These are phyloP conservation scores for Propithecus coquereli DNA, from an alignment of 2,113 vertebrate species.

Conservation along the genomic window DNA sequence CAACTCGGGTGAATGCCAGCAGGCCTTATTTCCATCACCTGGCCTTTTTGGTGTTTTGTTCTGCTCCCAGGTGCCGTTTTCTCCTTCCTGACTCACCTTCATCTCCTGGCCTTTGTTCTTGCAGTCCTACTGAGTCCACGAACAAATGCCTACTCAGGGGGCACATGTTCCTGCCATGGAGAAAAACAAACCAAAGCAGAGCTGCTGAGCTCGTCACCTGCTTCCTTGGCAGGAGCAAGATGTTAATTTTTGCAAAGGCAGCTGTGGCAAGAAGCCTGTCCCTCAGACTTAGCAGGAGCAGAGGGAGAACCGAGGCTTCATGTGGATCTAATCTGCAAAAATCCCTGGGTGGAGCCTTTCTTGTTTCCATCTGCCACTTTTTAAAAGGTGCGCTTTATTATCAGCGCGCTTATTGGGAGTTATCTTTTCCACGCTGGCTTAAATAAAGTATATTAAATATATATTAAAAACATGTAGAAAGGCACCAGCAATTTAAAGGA, in stretches of 20 bases:
- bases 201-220: constrained; percentile 37
- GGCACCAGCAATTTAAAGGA: background rate
- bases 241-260: constrained; percentile 55
- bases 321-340: background rate
- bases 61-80: background rate
- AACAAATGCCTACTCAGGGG: background rate
- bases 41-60: background rate
- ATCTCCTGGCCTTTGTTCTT: background rate
- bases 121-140: background rate
- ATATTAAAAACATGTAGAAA: background rate
- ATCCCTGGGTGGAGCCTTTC: background rate
- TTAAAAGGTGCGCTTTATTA: background rate
- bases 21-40: background rate
- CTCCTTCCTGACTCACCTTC: background rate
- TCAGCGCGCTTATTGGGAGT: background rate
- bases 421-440: constrained; percentile 3
- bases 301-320: background rate
- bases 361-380: background rate
- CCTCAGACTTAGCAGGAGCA: constrained; percentile 24
- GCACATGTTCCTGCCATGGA: background rate
- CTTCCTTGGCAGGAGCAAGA: constrained; percentile 46
- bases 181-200: constrained; percentile 36
- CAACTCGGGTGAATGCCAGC: background rate
- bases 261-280: constrained; percentile 16
- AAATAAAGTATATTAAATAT: background rate